Percentiles rank a stretch among this genome's conserved stretches.
Conservation (phyloP, 1,140 invertebrate species). For the Tetranychus urticae region DNA sequence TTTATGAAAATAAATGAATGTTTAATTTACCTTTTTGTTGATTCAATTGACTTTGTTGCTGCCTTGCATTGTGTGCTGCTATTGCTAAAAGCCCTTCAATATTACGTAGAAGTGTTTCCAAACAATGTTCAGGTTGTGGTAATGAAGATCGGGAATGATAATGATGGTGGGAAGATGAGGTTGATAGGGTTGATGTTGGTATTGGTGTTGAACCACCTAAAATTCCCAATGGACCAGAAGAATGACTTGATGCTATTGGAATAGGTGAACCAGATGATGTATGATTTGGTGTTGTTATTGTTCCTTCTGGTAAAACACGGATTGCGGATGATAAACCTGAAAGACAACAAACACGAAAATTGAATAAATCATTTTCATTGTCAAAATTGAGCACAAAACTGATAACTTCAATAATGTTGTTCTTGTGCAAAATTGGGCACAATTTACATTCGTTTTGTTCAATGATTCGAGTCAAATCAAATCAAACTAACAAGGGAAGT, state of each 20-base stretch:
- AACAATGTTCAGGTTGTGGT: conserved; percentile 9
- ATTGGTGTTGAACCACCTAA: background rate
- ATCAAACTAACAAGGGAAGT: too few relatives aligned
- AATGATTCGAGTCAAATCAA: too few relatives aligned
- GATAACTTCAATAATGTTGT: too few relatives aligned
- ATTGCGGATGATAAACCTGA: background rate
- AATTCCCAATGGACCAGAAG: background rate
- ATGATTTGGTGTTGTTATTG: background rate
- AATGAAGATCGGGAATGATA: background rate
- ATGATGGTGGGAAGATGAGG: background rate
- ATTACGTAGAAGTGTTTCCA: conserved; percentile 72
- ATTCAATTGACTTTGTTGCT: conserved; percentile 79
- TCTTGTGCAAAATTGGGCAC: too few relatives aligned
- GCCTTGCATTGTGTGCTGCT: conserved; percentile 76
- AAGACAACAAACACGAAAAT: background rate
- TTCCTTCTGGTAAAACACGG: background rate
- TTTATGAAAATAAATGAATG: background rate
- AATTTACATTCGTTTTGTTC: too few relatives aligned
- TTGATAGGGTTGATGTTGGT: background rate
- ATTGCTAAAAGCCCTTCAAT: conserved; percentile 84
- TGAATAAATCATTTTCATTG: background rate
- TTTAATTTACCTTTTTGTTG: conserved; percentile 65
- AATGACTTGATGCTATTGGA: background rate
- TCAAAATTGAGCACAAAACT: too few relatives aligned
- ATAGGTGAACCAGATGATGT: background rate